phyloP scores from a whole-genome alignment of 2,888 invertebrate species.

The Gastracanthus pulcherrimus region DNA sequence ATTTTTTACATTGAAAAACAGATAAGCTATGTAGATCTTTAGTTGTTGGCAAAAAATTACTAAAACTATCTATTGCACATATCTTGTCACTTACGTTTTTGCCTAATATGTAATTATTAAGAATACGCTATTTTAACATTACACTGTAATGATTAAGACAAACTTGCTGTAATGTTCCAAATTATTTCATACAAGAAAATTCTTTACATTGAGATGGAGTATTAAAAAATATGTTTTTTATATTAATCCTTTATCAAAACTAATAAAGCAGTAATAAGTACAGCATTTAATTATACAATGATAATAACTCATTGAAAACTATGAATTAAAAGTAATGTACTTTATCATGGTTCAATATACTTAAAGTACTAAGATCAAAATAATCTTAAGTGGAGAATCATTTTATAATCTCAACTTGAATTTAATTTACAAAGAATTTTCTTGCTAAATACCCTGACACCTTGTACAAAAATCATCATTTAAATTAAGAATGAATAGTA shows the following conservation, averaged over 20 bases:
- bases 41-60: slow-evolving; percentile 22
- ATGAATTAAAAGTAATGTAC: too few species aligned
- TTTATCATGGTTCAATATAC: too few species aligned
- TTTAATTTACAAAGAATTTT: background rate
- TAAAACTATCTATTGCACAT: slow-evolving; percentile 46
- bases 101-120: slow-evolving; percentile 11
- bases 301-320: too few species aligned
- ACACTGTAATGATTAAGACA: background rate
- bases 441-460: background rate
- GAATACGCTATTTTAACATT: slow-evolving; percentile 13
- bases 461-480: slow-evolving; percentile 1
- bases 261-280: background rate
- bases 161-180: background rate
- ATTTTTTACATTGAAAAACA: slow-evolving; percentile 33
- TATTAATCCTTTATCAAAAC: background rate
- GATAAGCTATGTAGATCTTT: slow-evolving; percentile 28
- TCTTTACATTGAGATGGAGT: background rate
- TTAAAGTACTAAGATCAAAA: background rate
- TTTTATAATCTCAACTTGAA: too few species aligned
- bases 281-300: background rate
- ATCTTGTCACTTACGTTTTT: slow-evolving; percentile 1
- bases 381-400: background rate
- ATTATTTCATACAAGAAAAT: background rate
- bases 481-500: slow-evolving; percentile 2
- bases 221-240: background rate